A percentile compares a stretch with the other conserved stretches of the same genome.
phyloP scores from a whole-genome alignment of 1,140 invertebrate genomes.

The Lordiphosa mommai region DNA sequence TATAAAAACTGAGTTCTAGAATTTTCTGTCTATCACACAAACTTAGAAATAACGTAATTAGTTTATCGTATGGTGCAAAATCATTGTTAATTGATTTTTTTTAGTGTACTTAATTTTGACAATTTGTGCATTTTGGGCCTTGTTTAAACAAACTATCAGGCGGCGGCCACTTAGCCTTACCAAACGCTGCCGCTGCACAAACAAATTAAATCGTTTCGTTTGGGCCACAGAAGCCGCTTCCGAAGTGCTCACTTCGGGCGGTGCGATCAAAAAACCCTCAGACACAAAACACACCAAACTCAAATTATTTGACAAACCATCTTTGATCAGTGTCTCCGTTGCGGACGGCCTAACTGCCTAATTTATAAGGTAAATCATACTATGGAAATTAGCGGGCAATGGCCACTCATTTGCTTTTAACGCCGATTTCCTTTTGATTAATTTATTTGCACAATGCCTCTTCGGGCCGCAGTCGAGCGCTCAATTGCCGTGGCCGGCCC shows the following conservation, averaged over 20 bases:
- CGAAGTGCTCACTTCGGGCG: conserved; percentile 54
- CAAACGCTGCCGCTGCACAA: conserved; percentile 64
- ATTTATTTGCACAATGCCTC: conserved; percentile 58
- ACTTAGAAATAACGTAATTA: too few species aligned
- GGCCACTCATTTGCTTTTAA: conserved; percentile 39
- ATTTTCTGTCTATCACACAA: too few species aligned
- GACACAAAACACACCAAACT: too few species aligned
- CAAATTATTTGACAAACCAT: conserved; percentile 54
- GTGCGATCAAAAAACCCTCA: conserved; percentile 56
- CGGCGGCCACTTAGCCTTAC: conserved; percentile 50
- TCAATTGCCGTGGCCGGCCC: conserved; percentile 35
- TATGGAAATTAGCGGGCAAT: conserved; percentile 64
- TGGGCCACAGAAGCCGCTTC: conserved; percentile 71
- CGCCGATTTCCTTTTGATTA: conserved; percentile 68
- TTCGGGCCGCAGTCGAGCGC: conserved; percentile 35
- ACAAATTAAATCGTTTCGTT: conserved; percentile 72
- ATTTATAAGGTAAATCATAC: conserved; percentile 64
- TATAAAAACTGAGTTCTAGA: too few species aligned
- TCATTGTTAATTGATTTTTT: too few species aligned
- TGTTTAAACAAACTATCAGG: conserved; percentile 53
- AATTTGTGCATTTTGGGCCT: conserved; percentile 56
- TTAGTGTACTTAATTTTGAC: conserved; percentile 13
- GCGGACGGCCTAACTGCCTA: conserved; percentile 38
- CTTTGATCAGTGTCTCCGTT: conserved; percentile 14
- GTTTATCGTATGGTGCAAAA: too few species aligned